Conservation (phyloP, 2,113 vertebrate genomes). For the Oncorhynchus kisutch region DNA sequence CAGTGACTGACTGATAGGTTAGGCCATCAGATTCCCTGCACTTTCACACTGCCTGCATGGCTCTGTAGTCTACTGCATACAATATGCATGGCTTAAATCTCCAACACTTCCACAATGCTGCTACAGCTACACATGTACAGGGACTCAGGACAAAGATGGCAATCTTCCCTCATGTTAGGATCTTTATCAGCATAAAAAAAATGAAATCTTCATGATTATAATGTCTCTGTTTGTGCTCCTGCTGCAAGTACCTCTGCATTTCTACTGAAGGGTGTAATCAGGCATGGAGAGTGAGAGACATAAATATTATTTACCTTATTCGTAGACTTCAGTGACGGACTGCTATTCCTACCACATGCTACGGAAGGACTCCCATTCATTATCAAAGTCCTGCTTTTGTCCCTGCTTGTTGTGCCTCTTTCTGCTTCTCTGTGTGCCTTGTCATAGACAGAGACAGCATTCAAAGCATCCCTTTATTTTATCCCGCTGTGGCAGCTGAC, state of each 20-base stretch:
- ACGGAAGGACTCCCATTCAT: conserved; percentile 75
- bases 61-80: conserved; percentile 49
- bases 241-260: neutral
- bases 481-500: conserved; percentile 58
- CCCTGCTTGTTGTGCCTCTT: conserved; percentile 53
- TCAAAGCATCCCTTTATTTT: conserved; percentile 71
- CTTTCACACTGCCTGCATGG: conserved; percentile 37
- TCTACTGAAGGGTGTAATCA: conserved; percentile 27
- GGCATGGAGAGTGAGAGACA: conserved; percentile 1
- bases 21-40: conserved; percentile 31
- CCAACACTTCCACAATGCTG: conserved; percentile 43
- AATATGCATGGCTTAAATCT: conserved; percentile 45
- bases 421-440: conserved; percentile 60
- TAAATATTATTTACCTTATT: conserved; percentile 80
- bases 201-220: conserved; percentile 27
- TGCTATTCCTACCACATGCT: conserved; percentile 77
- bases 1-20: conserved; percentile 6
- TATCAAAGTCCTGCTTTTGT: conserved; percentile 66
- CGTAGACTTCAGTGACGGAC: conserved; percentile 65
- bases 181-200: conserved; percentile 62
- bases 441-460: conserved; percentile 53
- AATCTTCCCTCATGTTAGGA: conserved; percentile 53
- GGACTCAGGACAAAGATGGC: conserved; percentile 56
- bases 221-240: neutral
- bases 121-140: conserved; percentile 15